Base-by-base conservation (phyloP, 2,113 vertebrate genomes). In the Coregonus clupeaformis region DNA sequence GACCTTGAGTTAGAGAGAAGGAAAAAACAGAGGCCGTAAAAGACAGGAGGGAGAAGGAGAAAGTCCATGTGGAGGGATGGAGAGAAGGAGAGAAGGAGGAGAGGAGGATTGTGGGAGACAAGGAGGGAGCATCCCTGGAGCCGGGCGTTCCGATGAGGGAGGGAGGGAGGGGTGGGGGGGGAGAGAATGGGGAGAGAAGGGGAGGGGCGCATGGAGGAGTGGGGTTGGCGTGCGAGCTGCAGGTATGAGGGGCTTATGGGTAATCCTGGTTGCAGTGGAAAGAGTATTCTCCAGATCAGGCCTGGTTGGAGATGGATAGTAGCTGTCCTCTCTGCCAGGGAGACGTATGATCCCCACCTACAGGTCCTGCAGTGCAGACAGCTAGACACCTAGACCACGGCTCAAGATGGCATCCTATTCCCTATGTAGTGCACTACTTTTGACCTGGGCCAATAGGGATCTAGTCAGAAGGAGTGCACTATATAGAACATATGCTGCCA, bases 211-310 rank as follows among this genome's bases (percentile, higher is more conserved):
- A 87, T 92, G 89, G 85, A n/a, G 88, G 81, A 80, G 20, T 60
- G 57, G 20, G 20, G 57, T 87, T 89, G 60, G 80, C 82, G 80
- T 89, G 89, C 85, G 82, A 90, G 81, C 80, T 82, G 64, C 82
- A 88, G 87, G 84, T 90, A 90, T 84, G 81, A 84, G 71, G 76
- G 82, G 76, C 85, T 90, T 90, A 89, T 80, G 80, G 78, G 82
- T 90, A 90, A 90, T 91, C 89, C 87, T 79, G 76, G 78, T 71
- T 82, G 71, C 75, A 79, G 69, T 79, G 83, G 73, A 81, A 74
- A 78, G 70, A 69, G 71, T 62, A 75, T 68, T 57, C 73, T 73
- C 89, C 71, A 83, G 69, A 27, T 84, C 80, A 81, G 86, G 82
- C 77, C 80, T 86, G 77, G 82, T 87, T 88, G 86, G 76, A 71